Evolutionary conservation across 2,888 invertebrate genomes (phyloP), one percentile per base, ranked within the genome.

Genomic region (Pharmacophagus antenor): DNA sequence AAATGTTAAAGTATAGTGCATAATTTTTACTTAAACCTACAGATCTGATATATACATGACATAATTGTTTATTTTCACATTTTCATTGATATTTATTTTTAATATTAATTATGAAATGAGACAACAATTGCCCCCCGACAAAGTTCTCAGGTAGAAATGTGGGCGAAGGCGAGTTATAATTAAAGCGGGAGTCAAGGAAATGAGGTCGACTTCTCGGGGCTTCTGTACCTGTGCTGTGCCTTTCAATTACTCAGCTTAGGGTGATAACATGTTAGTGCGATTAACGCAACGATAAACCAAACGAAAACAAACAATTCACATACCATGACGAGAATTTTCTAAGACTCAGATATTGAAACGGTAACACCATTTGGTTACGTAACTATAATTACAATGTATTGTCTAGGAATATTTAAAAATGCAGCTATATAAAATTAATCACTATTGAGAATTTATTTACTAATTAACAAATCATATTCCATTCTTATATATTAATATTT

Each of bases 111-210:
- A 61, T 58, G 56, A 23, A 41, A 49, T 57, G 54, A 67, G 68
- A 66, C 67, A 68, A 63, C 65, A 62, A 63, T 59, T 58, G 61
- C 49, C 41, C 25, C 51, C 25, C 27, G 50, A 48, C 41, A 56
- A 59, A 64, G 60, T 66, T 62, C 44, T 55, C 50, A 17, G 61
- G 61, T 48, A 52, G 61, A 67, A 65, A 74, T 74, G 65, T 73
- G 64, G 68, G 71, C 66, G 67, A 76, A 71, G 71, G 71, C 65
- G 65, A 69, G 72, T 67, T 76, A 77, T 80, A 78, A 80, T 81
- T 81, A 78, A 68, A 73, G 67, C 63, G 63, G 59, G 69, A 73
- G 70, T 72, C 70, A 70, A 74, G 73, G 72, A 77, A 82, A 76
- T 63, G 74, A 70, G 80, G 80, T 76, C 77, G 68, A 67, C 65